Base-by-base conservation (phyloP, 1,140 invertebrate genomes). In the Oryctes rhinoceros region DNA sequence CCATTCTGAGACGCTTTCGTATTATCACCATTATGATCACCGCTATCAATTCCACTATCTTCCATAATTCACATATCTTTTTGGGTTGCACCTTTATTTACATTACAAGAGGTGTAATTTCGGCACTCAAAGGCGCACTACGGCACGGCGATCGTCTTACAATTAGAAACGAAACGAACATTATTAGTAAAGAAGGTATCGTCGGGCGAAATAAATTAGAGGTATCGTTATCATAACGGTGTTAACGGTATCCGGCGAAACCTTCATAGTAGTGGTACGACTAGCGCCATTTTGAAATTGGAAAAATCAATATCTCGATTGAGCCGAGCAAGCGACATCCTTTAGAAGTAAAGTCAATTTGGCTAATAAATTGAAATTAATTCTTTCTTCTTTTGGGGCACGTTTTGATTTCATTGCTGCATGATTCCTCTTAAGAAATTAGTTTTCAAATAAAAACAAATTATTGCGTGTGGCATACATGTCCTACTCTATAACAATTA, bases 1-100 rank as follows among this genome's bases (percentile, higher is more conserved):
- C 77, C 76, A 78, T 78, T 81, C 37, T 78, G 77, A 39, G 74
- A 81, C 11, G 83, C 82, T 79, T 85, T 85, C 78, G 76, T 79
- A 18, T 79, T 71, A 81, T 86, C 85, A 84, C 85, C 88, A 88
- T 84, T 91, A 53, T 89, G 87, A 86, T 92, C 91, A 82, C 91
- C 91, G 85, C 91, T 92, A 80, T 92, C 91, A 82, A 92, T 92
- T 24, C 91, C 91, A 85, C 91, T 92, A 86, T 92, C 91, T 87
- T 92, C 91, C 91, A 92, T 92, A 79, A 81, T 85, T 78, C 47
- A 53, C 47, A 78, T 78, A 53, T 49, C n/a, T 59, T 53, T 59
- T 78, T 5, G 20, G 3, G 35, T 76, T 53, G 20, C 65, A 24
- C 65, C 35, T 71, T 71, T 71, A 71, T 71, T 71, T 71, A 35